Base-by-base conservation (phyloP, 2,888 invertebrate genomes). In the Sinotaia quadrata region DNA sequence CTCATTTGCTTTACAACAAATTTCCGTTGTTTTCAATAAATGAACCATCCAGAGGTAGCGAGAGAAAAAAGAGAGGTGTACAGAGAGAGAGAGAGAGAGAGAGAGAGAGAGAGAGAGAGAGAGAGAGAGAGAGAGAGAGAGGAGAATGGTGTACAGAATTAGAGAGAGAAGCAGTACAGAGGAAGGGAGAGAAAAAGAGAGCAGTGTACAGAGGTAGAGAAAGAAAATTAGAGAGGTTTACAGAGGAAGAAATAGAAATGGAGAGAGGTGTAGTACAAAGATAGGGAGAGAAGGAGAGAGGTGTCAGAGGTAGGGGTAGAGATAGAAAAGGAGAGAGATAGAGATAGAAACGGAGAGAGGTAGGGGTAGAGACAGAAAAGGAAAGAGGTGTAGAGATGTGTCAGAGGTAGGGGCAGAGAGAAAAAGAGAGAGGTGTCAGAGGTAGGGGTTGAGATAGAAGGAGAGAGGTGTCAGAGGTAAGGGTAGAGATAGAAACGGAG, bases 21-120 rank as follows among this genome's bases (percentile, higher is more conserved):
- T n/a, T n/a, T n/a, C n/a, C n/a, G n/a, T n/a, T n/a, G n/a, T n/a
- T n/a, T n/a, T n/a, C n/a, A 12, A 1, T 41, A 41, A 12, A 18
- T 41, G 41, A 41, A 41, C 15, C 41, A 18, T 12, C n/a, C 15
- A 41, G 69, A 34, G 57, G 67, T 49, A 54, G 60, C 29, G 34
- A 57, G 31, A 59, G 51, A 51, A 59, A 37, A 58, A 31, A 41
- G 37, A 59, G 37, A 36, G 24, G 59, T 12, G 27, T 36, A 59
- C 34, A 51, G 41, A 47, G 47, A 37, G 59, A 29, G 33, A 51
- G 51, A 51, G 36, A n/a, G 33, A 33, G 36, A 21, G 60, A 36
- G 33, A 56, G 66, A 58, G 57, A 54, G 10, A 33, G 44, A 65
- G 15, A 33, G 34, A 63, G 60, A 44, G 33, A 37, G 29, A 51